Evolutionary conservation across 2,888 invertebrate genomes (phyloP), one percentile per base, ranked within the genome.

Genomic region (Mythimna pallens): DNA sequence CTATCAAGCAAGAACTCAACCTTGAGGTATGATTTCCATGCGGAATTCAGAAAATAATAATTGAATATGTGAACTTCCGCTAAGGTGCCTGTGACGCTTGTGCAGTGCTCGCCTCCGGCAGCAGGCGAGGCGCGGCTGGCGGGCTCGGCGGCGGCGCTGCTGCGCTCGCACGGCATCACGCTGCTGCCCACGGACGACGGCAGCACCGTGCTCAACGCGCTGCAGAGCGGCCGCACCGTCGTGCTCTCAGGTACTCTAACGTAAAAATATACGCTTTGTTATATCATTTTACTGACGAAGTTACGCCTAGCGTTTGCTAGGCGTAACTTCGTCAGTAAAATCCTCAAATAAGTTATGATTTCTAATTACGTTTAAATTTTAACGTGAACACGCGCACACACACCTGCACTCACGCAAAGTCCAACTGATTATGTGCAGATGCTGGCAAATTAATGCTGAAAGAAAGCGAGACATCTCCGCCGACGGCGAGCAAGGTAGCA

Each of bases 131-230:
- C 57, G 36, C 30, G 34, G 47, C 17, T 17, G 34, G 36, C 54
- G 17, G 8, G 22, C 22, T 34, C 54, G 10, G 65, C 93, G 55
- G 91, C 98, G 3, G 74, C 65, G 9, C 96, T 99, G 93, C 96
- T 99, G 76, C 98, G 98, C 91, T 97, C 97, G 85, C 98, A 99
- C 94, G 99, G 99, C 79, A 98, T 99, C 88, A 98, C 98, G 62
- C 98, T 99, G 97, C 97, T 99, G 91, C 98, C 98, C 67, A 96
- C 97, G 34, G 98, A 98, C 91, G 97, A 97, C 85, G 96, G 95
- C 88, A 92, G 97, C 95, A 93, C 98, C 95, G 97, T 98, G 73
- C 97, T 98, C 82, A 97, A 97, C 76, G 98, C 98, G 43, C 97
- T 99, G 91, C 98, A 98, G 94, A 98, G 97, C 92, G 99, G 99